These are phyloP conservation scores for Chauna torquata DNA, from an alignment of 2,113 vertebrate species.

Conservation along the genomic window DNA sequence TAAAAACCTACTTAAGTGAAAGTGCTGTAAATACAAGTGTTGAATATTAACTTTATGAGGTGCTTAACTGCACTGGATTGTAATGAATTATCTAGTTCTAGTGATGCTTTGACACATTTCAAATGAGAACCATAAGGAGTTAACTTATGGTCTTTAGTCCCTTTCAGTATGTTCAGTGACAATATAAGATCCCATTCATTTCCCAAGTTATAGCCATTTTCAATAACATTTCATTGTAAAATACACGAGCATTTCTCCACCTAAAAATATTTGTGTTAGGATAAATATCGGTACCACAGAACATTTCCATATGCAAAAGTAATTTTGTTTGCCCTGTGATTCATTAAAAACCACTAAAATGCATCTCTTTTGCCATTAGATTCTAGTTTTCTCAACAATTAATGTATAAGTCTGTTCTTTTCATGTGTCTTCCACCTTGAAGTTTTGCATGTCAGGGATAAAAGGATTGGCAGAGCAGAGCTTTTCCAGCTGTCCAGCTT, in stretches of 20 bases:
- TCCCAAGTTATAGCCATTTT: background rate
- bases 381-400: background rate
- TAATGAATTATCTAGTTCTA: slow-evolving; percentile 79
- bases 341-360: background rate
- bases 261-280: background rate
- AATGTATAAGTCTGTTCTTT: background rate
- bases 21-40: slow-evolving; percentile 61
- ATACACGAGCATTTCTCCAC: background rate
- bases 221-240: background rate
- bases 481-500: background rate
- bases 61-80: slow-evolving; percentile 72
- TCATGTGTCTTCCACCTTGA: background rate
- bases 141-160: slow-evolving; percentile 54
- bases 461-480: background rate
- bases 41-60: slow-evolving; percentile 80
- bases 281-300: background rate
- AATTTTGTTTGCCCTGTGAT: background rate
- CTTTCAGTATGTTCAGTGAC: slow-evolving; percentile 50
- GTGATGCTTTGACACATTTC: slow-evolving; percentile 72
- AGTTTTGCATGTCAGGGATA: background rate
- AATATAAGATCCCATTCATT: slow-evolving; percentile 41
- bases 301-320: background rate
- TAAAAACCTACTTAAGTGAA: slow-evolving; percentile 63
- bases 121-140: slow-evolving; percentile 77
- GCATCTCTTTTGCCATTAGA: background rate